Evolutionary conservation across 2,888 invertebrate species (phyloP).

Genomic region (Platycheirus rosarum): DNA sequence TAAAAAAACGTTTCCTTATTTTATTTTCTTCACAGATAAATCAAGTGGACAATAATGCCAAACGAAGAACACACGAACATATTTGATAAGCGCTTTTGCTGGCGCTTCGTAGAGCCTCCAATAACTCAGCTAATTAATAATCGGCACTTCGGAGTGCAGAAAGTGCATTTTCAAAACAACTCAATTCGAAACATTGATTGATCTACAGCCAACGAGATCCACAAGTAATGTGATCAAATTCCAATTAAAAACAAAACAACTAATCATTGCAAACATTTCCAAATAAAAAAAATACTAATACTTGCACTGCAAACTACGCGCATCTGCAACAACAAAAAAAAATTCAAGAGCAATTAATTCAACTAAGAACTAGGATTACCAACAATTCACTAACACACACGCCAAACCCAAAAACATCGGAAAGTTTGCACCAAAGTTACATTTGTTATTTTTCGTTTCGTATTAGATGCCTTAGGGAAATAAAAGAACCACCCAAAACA

Average conservation of each 20-base stretch:
- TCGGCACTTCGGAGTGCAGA: slow-evolving; percentile 46
- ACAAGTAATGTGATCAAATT: slow-evolving; percentile 66
- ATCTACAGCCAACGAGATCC: slow-evolving; percentile 66
- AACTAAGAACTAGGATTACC: slow-evolving; percentile 30
- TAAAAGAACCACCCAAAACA: background rate
- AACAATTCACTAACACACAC: slow-evolving; percentile 12
- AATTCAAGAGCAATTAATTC: slow-evolving; percentile 47
- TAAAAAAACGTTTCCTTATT: background rate
- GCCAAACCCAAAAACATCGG: background rate
- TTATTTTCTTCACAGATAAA: slow-evolving; percentile 44
- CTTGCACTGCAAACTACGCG: slow-evolving; percentile 59
- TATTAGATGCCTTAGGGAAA: background rate
- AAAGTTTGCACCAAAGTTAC: background rate
- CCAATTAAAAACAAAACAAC: slow-evolving; percentile 23
- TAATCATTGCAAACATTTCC: slow-evolving; percentile 67
- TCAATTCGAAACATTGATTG: slow-evolving; percentile 60
- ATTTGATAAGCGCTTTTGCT: slow-evolving; percentile 76
- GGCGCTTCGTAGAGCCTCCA: slow-evolving; percentile 77
- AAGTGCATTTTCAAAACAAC: slow-evolving; percentile 56
- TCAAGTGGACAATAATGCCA: slow-evolving; percentile 75
- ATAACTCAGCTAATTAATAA: slow-evolving; percentile 75
- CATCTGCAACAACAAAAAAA: slow-evolving; percentile 28
- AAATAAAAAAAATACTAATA: slow-evolving; percentile 37
- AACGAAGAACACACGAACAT: slow-evolving; percentile 71
- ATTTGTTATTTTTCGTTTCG: slow-evolving; percentile 2